Base-by-base conservation (phyloP, 2,797 vertebrate genomes). In the Salarias fasciatus region DNA sequence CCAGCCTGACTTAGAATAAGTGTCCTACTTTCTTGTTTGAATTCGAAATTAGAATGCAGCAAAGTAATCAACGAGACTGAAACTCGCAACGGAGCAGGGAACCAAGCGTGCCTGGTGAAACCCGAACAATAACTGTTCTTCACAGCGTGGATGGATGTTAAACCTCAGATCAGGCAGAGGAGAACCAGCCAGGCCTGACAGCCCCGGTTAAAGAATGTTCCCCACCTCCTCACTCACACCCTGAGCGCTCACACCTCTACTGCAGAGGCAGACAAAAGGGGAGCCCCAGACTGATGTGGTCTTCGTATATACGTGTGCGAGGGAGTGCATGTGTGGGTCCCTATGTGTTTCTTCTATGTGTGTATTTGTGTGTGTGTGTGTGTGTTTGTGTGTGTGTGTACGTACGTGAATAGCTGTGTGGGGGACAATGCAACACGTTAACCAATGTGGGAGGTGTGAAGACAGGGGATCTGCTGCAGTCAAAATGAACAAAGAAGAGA, bases 371-470 rank as follows among this genome's bases (percentile, higher is more conserved):
- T 55, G 11, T 73, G 7, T 50, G 40, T 45, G 45, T 41, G 36
- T 42, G 59, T 8, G 40, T n/a, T 60, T 46, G 40, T 58, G 63
- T 12, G 7, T 68, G 13, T 45, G 45, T 61, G 78, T 67, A 75
- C 72, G 73, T 75, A 60, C 14, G 62, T 75, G 72, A 66, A 71
- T 78, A 65, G 70, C 72, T 67, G 72, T 83, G 85, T 85, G 85
- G 86, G 84, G 83, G 84, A 91, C 87, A 90, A 90, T 89, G 85
- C 80, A 75, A 88, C 86, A 86, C 79, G 69, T 86, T 83, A 80
- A 85, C 63, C 70, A 76, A 65, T 68, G 89, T 91, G 83, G 91
- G 90, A 92, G 86, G 91, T 92, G 91, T 89, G 84, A 89, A 84
- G 72, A 83, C 76, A 69, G 82, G 73, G 80, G 79, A 84, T 84